Percentiles rank a stretch among this genome's conserved stretches.
Conservation (phyloP, 2,797 vertebrate genomes). For the Eulemur mongoz region DNA sequence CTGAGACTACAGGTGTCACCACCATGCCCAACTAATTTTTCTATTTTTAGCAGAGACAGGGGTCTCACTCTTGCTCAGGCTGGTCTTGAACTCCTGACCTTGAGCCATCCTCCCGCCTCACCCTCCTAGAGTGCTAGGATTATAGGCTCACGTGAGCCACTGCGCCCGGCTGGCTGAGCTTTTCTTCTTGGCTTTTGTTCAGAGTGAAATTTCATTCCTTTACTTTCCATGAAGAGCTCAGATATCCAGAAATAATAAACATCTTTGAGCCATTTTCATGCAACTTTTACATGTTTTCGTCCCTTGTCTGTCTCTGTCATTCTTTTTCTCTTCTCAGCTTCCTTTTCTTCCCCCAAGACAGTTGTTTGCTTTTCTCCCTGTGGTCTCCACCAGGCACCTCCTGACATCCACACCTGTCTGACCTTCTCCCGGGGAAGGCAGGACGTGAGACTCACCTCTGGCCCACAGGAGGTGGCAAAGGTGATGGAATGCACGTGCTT, state of each 20-base stretch:
- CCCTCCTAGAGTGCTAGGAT: no score
- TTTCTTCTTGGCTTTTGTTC: background rate
- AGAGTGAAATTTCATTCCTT: background rate
- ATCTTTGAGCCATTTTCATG: background rate
- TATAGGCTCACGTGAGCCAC: no score
- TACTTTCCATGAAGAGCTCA: background rate
- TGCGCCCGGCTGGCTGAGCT: rapidly evolving
- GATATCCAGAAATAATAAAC: background rate
- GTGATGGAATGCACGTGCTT: rapidly evolving
- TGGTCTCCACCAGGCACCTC: rapidly evolving
- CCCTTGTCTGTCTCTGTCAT: background rate
- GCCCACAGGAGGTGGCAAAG: rapidly evolving
- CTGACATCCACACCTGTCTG: background rate
- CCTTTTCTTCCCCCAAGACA: no score
- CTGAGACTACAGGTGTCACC: no score
- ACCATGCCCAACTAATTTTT: no score
- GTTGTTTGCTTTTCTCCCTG: background rate
- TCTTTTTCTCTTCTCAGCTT: background rate
- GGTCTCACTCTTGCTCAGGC: no score
- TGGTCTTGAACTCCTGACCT: no score
- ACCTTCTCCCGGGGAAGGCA: background rate
- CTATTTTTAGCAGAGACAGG: no score
- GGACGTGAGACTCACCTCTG: background rate
- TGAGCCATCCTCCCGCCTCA: no score
- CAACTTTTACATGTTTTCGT: background rate